A percentile compares a stretch with the other conserved stretches of the same genome.
These are phyloP conservation scores for Holothuria glaberrima DNA, from an alignment of 35 echinoderm and acorn worm genomes.

Conservation along the genomic window DNA sequence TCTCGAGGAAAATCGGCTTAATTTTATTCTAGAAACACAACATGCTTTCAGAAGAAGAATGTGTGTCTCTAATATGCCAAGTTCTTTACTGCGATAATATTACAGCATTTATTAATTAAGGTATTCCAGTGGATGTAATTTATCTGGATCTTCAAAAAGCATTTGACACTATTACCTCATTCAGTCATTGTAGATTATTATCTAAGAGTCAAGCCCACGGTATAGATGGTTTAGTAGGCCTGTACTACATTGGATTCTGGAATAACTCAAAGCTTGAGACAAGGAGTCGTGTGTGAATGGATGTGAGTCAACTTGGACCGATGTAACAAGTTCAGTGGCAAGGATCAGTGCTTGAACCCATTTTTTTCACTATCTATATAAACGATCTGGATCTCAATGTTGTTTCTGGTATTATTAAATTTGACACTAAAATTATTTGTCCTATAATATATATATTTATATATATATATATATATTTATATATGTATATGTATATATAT, in stretches of 20 bases:
- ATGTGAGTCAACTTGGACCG: not conserved
- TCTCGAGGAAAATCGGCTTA: conserved; percentile 26
- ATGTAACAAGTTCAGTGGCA: conserved; percentile 51
- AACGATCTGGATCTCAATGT: conserved; percentile 7
- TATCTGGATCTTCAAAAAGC: no score
- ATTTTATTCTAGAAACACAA: conserved; percentile 23
- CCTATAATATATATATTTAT: no score
- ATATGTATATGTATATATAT: no score
- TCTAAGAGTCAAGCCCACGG: no score
- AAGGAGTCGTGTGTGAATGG: conserved; percentile 41
- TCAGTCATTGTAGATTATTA: conserved; percentile 1
- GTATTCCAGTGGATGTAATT: no score
- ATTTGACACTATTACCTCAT: no score
- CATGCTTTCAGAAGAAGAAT: conserved; percentile 10
- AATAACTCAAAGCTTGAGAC: conserved; percentile 5
- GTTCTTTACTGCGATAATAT: conserved; percentile 33
- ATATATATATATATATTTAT: no score
- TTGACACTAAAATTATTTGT: conserved; percentile 21
- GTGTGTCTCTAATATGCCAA: conserved; percentile 7
- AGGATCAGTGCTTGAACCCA: conserved; percentile 19
- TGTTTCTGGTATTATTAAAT: not conserved
- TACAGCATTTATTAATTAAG: not conserved
- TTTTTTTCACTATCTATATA: conserved; percentile 22
- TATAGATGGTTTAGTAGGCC: conserved; percentile 33
- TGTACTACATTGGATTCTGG: conserved; percentile 31